These are phyloP conservation scores for Coryphaenoides rupestris DNA, from an alignment of 2,113 vertebrate species.

Conservation along the genomic window DNA sequence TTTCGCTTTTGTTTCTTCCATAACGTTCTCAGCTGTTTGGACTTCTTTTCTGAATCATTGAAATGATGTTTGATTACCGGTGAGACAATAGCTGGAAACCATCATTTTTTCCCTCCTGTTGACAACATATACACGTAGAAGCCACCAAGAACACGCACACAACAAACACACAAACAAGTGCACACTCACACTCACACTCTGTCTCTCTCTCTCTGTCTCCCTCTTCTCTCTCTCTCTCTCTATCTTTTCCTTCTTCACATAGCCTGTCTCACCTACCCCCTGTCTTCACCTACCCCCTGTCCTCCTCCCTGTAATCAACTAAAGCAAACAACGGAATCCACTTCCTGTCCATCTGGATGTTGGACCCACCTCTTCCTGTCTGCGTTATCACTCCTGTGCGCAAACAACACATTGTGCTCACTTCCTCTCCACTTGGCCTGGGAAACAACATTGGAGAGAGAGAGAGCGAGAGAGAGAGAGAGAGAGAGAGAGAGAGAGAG, in stretches of 20 bases:
- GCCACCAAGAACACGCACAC: not conserved
- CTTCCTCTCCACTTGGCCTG: constrained; percentile 52
- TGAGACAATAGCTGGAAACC: constrained; percentile 71
- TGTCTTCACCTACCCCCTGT: not conserved
- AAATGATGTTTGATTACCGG: constrained; percentile 38
- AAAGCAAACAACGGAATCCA: constrained; percentile 45
- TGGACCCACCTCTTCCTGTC: constrained; percentile 58
- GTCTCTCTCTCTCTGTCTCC: not conserved
- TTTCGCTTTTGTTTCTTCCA: constrained; percentile 34
- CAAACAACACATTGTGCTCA: constrained; percentile 57
- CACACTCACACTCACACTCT: not conserved
- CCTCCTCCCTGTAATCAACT: constrained; percentile 43
- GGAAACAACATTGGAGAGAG: constrained; percentile 34
- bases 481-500: constrained; percentile 5
- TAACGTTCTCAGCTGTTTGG: constrained; percentile 14
- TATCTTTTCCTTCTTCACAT: not conserved
- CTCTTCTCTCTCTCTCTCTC: constrained; percentile 6
- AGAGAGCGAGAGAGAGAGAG: not conserved
- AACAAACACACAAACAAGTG: not conserved
- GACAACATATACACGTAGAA: not conserved
- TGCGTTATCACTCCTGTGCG: constrained; percentile 47
- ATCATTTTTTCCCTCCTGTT: constrained; percentile 7
- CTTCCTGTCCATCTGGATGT: constrained; percentile 58
- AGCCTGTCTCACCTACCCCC: too few species aligned
- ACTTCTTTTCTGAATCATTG: constrained; percentile 26